Evolutionary conservation across 2,888 invertebrate species (phyloP), one percentile per base, ranked within the genome.

Genomic region (Cheiracanthium punctorium): DNA sequence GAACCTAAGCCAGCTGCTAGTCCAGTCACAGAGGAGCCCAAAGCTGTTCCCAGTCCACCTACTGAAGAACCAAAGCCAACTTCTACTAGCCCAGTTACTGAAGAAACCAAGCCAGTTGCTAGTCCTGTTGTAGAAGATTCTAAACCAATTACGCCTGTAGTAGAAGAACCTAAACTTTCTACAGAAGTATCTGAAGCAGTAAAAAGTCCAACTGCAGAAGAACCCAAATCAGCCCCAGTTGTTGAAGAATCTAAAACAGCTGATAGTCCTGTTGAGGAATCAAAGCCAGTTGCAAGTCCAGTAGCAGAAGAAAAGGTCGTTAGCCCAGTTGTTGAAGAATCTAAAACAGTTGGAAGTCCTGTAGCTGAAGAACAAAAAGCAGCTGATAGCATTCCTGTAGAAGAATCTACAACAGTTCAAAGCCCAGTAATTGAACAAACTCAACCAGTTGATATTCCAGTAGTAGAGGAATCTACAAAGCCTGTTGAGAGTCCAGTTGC

Each of bases 321-420:
- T 30, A 58, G 52, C 7, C 65, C 80, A 20, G 65, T 73, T 32
- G 7, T 17, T 24, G 75, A 41, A 41, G 76, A 76, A 71, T 28
- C 58, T 28, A 48, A 48, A 5, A 17, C 24, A n/a, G 73, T 72
- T n/a, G 33, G 73, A 0, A 73, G 37, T 24, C 20, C 64, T 24
- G 80, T 73, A 32, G 74, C 67, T 24, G 58, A 43, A 30, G 74
- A 74, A 69, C 12, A 41, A 0, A 79, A 79, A 37, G 30, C 32
- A 10, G 74, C 71, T n/a, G 69, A 71, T 24, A 32, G 70, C 7
- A 48, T 10, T 7, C 79, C 74, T 33, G 76, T 71, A 29, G 69
- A 67, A 14, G 52, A 43, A 4, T 2, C 48, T 1, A 73, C 29
- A 73, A 17, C n/a, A 48, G 71, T 17, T n/a, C 0, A 71, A 64